Conservation (phyloP, 2,113 vertebrate species). For the Poecile atricapillus region DNA sequence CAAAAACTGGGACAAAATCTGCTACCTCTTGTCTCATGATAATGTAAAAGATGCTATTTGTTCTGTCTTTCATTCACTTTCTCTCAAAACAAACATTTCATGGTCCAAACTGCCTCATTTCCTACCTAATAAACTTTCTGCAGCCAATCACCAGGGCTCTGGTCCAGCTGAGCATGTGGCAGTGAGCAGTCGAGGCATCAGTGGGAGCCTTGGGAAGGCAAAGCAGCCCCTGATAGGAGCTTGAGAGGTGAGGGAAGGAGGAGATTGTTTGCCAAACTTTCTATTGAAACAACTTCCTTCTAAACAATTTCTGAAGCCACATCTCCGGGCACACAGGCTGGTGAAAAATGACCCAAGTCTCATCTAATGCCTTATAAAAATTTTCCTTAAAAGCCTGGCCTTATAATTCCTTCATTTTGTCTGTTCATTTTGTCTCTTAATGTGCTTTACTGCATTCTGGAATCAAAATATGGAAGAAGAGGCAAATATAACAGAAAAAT, state of each 20-base stretch:
- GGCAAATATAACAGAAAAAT: background rate
- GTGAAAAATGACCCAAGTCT: background rate
- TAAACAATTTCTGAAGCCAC: accelerated
- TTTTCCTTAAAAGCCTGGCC: background rate
- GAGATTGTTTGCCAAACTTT: accelerated
- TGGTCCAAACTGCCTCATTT: background rate
- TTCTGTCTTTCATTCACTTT: background rate
- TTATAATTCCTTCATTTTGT: background rate
- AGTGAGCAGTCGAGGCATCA: accelerated
- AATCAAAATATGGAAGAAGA: background rate
- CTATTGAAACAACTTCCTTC: background rate
- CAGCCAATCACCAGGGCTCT: accelerated
- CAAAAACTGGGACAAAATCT: background rate
- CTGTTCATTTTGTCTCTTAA: background rate
- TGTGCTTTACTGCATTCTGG: background rate
- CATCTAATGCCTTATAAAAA: background rate
- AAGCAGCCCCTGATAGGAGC: too few species aligned
- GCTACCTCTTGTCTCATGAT: background rate
- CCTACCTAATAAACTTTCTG: background rate
- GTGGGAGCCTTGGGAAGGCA: background rate
- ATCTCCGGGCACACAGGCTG: background rate
- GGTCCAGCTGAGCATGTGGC: background rate
- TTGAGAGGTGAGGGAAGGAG: background rate
- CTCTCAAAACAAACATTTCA: background rate
- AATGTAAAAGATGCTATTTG: background rate